A percentile compares a stretch with the other conserved stretches of the same genome.
Evolutionary conservation across 2,797 vertebrate species (phyloP).

Genomic region (Danio albolineatus): DNA sequence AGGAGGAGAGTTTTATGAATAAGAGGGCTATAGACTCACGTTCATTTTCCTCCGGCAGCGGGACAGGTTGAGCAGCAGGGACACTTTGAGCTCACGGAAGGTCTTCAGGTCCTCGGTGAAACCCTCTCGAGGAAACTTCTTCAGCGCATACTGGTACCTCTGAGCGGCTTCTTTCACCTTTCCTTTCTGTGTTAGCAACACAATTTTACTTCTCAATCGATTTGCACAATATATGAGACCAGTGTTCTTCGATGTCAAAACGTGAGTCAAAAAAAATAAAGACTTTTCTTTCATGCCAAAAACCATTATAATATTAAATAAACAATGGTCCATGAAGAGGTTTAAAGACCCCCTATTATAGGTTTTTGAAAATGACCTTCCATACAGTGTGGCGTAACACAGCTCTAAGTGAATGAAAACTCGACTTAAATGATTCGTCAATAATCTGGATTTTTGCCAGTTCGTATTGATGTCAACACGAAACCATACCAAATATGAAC

Average conservation of each 20-base stretch:
- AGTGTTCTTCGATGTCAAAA: background rate
- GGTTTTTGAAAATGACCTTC: too few species aligned
- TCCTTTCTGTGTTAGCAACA: constrained; percentile 82
- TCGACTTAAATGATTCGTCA: too few species aligned
- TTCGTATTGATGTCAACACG: too few species aligned
- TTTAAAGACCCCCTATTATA: too few species aligned
- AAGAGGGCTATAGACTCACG: constrained; percentile 75
- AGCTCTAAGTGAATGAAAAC: too few species aligned
- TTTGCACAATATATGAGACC: background rate
- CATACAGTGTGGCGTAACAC: too few species aligned
- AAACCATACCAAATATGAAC: too few species aligned
- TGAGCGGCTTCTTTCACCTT: constrained; percentile 95
- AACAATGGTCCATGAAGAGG: too few species aligned
- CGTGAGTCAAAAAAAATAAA: too few species aligned
- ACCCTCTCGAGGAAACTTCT: constrained; percentile 94
- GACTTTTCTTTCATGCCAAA: too few species aligned
- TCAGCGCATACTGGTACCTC: constrained; percentile 96
- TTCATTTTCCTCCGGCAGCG: constrained; percentile 97
- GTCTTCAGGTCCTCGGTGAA: constrained; percentile 94
- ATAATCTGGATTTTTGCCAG: too few species aligned
- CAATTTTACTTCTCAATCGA: background rate
- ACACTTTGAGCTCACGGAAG: constrained; percentile 94
- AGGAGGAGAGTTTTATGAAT: background rate
- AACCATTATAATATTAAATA: too few species aligned
- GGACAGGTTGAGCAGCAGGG: constrained; percentile 95